Evolutionary conservation across 2,888 invertebrate species (phyloP), one percentile per base, ranked within the genome.

Genomic region (Achlya flavicornis): DNA sequence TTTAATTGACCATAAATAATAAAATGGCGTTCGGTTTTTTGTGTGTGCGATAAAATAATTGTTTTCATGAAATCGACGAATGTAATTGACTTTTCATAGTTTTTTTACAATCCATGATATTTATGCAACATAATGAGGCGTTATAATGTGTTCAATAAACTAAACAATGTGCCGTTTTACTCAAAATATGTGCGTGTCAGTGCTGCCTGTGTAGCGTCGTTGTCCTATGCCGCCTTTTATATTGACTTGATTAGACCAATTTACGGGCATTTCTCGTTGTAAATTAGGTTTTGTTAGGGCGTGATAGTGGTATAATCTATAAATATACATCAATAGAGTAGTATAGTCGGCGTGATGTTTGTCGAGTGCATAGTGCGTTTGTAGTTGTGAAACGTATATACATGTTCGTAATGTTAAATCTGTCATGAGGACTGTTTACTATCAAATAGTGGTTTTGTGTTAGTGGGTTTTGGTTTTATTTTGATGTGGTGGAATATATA

Each of bases 21-120:
- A 94, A 94, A 92, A 94, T 94, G 94, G 94, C 94, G 92, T 89
- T 83, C 84, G 85, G 89, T 91, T 93, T 93, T 92, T 93, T 91
- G 93, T 93, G 93, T 93, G 93, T 93, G 93, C 87, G 87, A 88
- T 89, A 83, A 87, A 91, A 86, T 88, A 86, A 91, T 91, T 92
- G 91, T 93, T 92, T 92, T 91, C 86, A 73, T 80, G 66, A 83
- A 83, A 86, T 81, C 76, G 64, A 66, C 66, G 73, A 75, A 81
- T 82, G 74, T 80, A 79, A 68, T 76, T 65, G 68, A 74, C 70
- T 80, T 80, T 78, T 72, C 62, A 66, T 41, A 62, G 64, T 69
- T 70, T 71, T 75, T 70, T 68, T 64, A 61, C 68, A 66, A 70
- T 75, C 71, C 67, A 69, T 75, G 65, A 60, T 76, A 74, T 64